Evolutionary conservation across 2,888 invertebrate species (phyloP).

Genomic region (Catocala sponsa): DNA sequence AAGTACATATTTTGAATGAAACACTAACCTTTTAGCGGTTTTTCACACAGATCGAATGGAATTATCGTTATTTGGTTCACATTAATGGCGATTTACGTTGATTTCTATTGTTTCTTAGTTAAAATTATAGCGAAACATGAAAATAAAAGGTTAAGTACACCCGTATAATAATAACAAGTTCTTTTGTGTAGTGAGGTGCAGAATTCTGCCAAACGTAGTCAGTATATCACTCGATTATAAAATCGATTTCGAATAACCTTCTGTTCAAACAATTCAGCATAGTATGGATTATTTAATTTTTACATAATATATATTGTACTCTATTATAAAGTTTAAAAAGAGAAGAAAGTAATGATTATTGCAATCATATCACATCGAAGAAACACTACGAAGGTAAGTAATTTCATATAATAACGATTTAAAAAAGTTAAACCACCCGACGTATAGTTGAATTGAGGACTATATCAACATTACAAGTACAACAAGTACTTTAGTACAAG

Average conservation of each 20-base stretch:
- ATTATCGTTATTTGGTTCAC: conserved; percentile 50
- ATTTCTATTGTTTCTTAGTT: conserved; percentile 65
- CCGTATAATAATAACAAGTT: conserved; percentile 83
- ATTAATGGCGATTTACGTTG: conserved; percentile 56
- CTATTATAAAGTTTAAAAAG: no score
- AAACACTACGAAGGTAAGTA: no score
- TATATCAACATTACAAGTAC: no score
- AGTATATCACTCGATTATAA: conserved; percentile 1
- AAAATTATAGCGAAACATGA: conserved; percentile 76
- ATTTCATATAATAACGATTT: no score
- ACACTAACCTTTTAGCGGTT: conserved; percentile 67
- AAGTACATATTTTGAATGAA: conserved; percentile 76
- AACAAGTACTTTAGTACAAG: no score
- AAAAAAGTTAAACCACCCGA: no score
- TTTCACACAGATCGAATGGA: conserved; percentile 46
- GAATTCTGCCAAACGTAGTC: conserved; percentile 3
- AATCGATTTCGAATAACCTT: neutral
- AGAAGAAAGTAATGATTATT: no score
- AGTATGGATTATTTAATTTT: no score
- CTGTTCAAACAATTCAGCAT: no score
- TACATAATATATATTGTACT: no score
- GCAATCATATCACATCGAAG: no score
- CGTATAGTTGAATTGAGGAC: no score
- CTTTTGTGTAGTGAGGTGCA: conserved; percentile 53
- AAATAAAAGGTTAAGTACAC: conserved; percentile 77